Evolutionary conservation across 1,140 invertebrate genomes (phyloP).

Genomic region (Drosophila seguyi): DNA sequence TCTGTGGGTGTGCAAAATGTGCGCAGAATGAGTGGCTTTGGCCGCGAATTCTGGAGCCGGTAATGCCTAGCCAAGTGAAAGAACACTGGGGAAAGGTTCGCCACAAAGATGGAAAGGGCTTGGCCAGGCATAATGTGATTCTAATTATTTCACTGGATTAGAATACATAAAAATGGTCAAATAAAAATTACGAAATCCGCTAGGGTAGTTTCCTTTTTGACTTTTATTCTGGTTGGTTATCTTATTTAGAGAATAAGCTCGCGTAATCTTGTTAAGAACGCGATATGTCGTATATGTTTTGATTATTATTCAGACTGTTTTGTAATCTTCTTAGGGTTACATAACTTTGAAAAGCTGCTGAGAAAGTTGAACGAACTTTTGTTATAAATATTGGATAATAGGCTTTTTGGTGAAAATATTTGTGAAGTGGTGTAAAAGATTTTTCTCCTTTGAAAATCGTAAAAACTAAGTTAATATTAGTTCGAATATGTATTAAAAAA

Average conservation of each 20-base stretch:
- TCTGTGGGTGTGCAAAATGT: constrained; percentile 67
- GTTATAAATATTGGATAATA: background rate
- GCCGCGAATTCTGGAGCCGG: constrained; percentile 39
- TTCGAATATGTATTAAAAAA: too few relatives aligned
- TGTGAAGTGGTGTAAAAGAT: too few relatives aligned
- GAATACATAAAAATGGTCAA: background rate
- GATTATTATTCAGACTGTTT: constrained; percentile 11
- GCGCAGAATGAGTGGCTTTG: constrained; percentile 15
- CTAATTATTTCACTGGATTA: constrained; percentile 23
- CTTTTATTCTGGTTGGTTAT: constrained; percentile 2
- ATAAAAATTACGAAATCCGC: background rate
- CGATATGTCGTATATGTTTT: background rate
- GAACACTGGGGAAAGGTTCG: constrained; percentile 40
- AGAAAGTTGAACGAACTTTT: constrained; percentile 30
- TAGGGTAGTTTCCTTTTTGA: background rate
- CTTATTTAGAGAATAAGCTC: constrained; percentile 2
- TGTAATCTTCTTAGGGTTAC: constrained; percentile 17
- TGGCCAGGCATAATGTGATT: constrained; percentile 4
- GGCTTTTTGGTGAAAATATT: too few relatives aligned
- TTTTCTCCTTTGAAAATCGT: too few relatives aligned
- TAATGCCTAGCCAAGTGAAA: constrained; percentile 41
- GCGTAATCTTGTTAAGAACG: constrained; percentile 17
- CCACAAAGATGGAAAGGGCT: constrained; percentile 23
- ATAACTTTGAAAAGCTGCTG: constrained; percentile 6
- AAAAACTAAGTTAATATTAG: too few relatives aligned